phyloP scores from a whole-genome alignment of 1,140 invertebrate species.

The Rhynchophorus ferrugineus region DNA sequence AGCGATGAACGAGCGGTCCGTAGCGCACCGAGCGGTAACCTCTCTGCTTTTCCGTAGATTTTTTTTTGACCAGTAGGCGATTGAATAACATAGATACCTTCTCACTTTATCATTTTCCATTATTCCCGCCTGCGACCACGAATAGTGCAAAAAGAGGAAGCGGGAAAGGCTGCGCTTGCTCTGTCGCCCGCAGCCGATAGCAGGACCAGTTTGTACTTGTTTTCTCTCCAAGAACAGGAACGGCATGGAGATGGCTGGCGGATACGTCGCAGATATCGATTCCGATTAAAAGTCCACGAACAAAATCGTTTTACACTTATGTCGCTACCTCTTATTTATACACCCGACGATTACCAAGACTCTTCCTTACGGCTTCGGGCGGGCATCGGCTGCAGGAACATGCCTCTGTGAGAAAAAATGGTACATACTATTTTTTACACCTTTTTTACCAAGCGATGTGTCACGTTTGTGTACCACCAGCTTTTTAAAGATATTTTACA shows the following conservation, averaged over 20 bases:
- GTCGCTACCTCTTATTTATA: not conserved
- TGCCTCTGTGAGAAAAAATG: not conserved
- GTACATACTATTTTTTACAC: not conserved
- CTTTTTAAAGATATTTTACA: not conserved
- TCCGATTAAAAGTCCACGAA: constrained; percentile 17
- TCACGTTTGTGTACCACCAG: not conserved
- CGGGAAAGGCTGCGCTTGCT: constrained; percentile 29
- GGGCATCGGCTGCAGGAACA: not conserved
- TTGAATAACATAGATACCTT: not conserved
- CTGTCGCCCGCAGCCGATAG: constrained; percentile 23
- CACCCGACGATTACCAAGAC: not conserved
- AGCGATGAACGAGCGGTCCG: too few relatives aligned
- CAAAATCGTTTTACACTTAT: not conserved
- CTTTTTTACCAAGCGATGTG: not conserved
- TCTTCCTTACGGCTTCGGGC: not conserved
- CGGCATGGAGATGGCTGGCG: constrained; percentile 22
- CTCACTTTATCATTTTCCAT: not conserved
- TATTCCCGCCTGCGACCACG: constrained; percentile 1
- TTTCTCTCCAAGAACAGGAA: constrained; percentile 17
- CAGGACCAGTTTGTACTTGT: constrained; percentile 29
- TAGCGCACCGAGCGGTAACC: too few relatives aligned
- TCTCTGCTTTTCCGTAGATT: too few relatives aligned
- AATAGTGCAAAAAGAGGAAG: constrained; percentile 30
- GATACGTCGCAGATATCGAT: constrained; percentile 26
- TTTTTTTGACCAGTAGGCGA: not conserved